Evolutionary conservation across 2,113 vertebrate species (phyloP), one percentile per base, ranked within the genome.

Genomic region (Acanthisitta chloris): DNA sequence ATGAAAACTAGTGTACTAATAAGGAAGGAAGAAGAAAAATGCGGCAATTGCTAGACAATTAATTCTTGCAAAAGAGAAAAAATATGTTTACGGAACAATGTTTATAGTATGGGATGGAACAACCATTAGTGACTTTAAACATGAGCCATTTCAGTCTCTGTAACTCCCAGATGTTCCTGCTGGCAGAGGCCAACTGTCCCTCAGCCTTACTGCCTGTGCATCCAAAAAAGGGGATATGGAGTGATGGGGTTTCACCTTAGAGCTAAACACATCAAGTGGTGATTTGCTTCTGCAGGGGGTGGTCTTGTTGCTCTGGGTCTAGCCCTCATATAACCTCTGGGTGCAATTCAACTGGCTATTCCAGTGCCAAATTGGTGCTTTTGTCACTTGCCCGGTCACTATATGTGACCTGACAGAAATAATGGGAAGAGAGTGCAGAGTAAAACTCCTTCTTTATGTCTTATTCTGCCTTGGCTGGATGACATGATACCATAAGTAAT

Each of bases 71-170:
- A 86, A 94, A 94, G 80, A 93, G 59, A 92, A 90, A 73, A 92
- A 86, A 86, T 29, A 64, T 64, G 91, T 94, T 96, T 94, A 96
- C 34, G 78, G 55, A 74, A 28, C 6, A 8, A 9, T 78, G 91
- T 94, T 95, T 96, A 83, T 94, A 57, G 71, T 84, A 64, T 59
- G 65, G 43, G 65, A 67, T 10, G 25, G 72, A 95, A 84, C 46
- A 89, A 92, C 73, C 48, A 74, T 90, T 91, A 92, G 69, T 59
- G 91, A 81, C 65, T 88, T 88, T 81, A 91, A 94, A 92, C 81
- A 92, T 46, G 52, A 94, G 19, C 77, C 31, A 9, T 81, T 89
- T 81, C 72, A 61, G 59, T 69, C 65, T 78, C 59, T 49, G 0
- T 57, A 78, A 77, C 40, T 88, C 65, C 51, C 77, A 94, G 91